Evolutionary conservation across 2,113 vertebrate genomes (phyloP).

Genomic region (Agelaius phoeniceus): DNA sequence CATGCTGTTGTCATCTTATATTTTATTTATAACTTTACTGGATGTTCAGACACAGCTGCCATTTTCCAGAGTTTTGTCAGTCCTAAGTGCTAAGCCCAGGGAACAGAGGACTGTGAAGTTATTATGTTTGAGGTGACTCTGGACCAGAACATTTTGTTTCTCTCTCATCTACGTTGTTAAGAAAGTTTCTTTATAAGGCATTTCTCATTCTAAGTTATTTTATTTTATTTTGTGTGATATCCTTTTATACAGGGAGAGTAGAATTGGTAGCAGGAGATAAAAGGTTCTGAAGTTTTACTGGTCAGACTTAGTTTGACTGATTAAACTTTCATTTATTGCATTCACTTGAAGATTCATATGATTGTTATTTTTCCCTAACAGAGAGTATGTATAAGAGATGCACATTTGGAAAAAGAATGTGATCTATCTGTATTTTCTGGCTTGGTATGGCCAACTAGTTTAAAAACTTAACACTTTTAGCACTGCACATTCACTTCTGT

Average conservation of each 20-base stretch:
- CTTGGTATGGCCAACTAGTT: not conserved
- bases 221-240: not conserved
- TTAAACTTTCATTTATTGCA: not conserved
- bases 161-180: not conserved
- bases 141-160: not conserved
- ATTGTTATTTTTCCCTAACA: not conserved
- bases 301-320: not conserved
- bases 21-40: not conserved
- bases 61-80: not conserved
- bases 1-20: not conserved
- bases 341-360: not conserved
- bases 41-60: not conserved
- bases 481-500: not conserved
- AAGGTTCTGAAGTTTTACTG: not conserved
- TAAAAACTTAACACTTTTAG: not conserved
- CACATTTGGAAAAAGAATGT: not conserved
- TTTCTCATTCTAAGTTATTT: not conserved
- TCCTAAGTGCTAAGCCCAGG: not conserved
- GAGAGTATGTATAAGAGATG: not conserved
- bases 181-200: not conserved
- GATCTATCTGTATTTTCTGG: rapidly evolving
- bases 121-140: not conserved
- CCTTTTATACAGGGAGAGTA: not conserved
- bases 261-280: not conserved
- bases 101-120: not conserved